Percentiles rank a stretch among this genome's conserved stretches.
Evolutionary conservation across 2,888 invertebrate species (phyloP).

Genomic region (Euplexia lucipara): DNA sequence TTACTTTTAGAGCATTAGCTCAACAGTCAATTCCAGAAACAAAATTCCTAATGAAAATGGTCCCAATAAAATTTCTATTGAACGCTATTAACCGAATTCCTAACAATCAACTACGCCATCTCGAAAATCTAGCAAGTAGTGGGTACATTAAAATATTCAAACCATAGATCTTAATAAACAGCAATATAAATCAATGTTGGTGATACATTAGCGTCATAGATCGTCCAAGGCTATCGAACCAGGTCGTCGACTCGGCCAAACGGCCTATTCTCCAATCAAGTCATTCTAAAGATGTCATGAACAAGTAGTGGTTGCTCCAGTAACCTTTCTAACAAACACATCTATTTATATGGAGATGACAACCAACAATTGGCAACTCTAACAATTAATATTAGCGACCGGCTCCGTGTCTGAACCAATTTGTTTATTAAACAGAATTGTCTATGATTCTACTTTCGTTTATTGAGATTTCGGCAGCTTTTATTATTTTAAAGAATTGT

Average conservation of each 20-base stretch:
- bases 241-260: conserved; percentile 52
- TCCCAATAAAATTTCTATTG: conserved; percentile 36
- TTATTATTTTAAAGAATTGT: conserved; percentile 17
- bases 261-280: conserved; percentile 46
- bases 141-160: conserved; percentile 48
- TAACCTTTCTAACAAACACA: conserved; percentile 76
- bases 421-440: conserved; percentile 68
- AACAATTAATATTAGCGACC: conserved; percentile 84
- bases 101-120: conserved; percentile 35
- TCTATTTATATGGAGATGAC: conserved; percentile 83
- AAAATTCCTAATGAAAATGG: conserved; percentile 19
- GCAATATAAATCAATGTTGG: conserved; percentile 57
- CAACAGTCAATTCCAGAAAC: conserved; percentile 8
- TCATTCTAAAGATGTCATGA: conserved; percentile 58
- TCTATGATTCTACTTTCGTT: conserved; percentile 63
- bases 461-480: conserved; percentile 55
- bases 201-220: conserved; percentile 47
- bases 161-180: conserved; percentile 46
- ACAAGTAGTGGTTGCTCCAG: conserved; percentile 69
- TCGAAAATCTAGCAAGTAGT: conserved; percentile 23
- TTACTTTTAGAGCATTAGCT: background rate
- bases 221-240: conserved; percentile 65
- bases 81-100: conserved; percentile 46
- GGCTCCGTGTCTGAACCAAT: conserved; percentile 72
- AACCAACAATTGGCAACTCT: conserved; percentile 79